phyloP scores from a whole-genome alignment of 2,113 vertebrate species.

The Zingel zingel region DNA sequence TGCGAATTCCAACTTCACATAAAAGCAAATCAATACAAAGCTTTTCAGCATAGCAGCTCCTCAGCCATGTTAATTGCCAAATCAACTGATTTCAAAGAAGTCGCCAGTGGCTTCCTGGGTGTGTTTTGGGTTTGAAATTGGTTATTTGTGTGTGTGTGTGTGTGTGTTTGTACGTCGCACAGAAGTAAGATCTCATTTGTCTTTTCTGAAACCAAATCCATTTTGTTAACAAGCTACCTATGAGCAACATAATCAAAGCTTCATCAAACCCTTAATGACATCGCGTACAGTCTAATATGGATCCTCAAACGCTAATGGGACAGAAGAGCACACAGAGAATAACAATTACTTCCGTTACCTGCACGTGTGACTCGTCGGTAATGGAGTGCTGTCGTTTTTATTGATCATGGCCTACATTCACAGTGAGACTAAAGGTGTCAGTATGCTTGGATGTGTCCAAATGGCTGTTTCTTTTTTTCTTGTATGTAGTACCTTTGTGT shows the following conservation, averaged over 20 bases:
- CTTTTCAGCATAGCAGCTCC: constrained; percentile 42
- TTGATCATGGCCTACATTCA: too few relatives aligned
- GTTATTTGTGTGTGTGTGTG: constrained; percentile 3
- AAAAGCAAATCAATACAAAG: constrained; percentile 48
- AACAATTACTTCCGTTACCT: constrained; percentile 47
- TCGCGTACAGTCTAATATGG: constrained; percentile 54
- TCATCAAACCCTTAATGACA: constrained; percentile 65
- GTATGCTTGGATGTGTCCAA: too few relatives aligned
- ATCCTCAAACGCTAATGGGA: constrained; percentile 53
- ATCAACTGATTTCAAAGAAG: constrained; percentile 51
- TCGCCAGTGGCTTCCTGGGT: constrained; percentile 27
- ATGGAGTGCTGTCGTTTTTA: background rate
- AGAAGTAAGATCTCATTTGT: constrained; percentile 30
- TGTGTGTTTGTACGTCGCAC: constrained; percentile 3
- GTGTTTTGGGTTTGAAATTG: constrained; percentile 22
- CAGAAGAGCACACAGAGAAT: constrained; percentile 31
- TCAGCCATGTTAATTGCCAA: constrained; percentile 46
- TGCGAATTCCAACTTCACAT: constrained; percentile 52
- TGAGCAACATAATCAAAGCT: constrained; percentile 47
- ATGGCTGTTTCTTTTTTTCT: too few relatives aligned
- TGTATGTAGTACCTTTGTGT: too few relatives aligned
- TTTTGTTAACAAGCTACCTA: constrained; percentile 39
- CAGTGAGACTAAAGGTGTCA: constrained; percentile 10
- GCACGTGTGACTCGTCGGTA: constrained; percentile 34
- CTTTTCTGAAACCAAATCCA: constrained; percentile 28